A percentile compares a stretch with the other conserved stretches of the same genome.
phyloP scores from a whole-genome alignment of 1,140 invertebrate species.

The Pseudomyrmex cubaensis region DNA sequence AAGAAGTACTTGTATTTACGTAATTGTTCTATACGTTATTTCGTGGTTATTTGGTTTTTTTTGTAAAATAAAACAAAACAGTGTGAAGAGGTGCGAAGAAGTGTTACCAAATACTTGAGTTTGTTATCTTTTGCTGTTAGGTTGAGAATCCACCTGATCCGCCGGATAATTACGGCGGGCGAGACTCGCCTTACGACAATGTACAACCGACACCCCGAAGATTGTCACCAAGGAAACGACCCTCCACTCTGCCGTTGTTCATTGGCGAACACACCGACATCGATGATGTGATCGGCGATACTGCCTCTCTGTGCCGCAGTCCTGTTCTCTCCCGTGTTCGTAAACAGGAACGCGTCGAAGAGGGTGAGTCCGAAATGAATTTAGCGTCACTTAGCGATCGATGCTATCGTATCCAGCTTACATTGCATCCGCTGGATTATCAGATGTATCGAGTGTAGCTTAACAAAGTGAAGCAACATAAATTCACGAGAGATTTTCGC shows the following conservation, averaged over 20 bases:
- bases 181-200: conserved; percentile 90
- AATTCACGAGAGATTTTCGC: not conserved
- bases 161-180: conserved; percentile 78
- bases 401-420: conserved; percentile 35
- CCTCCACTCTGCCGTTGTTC: conserved; percentile 86
- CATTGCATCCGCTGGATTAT: conserved; percentile 53
- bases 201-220: conserved; percentile 82
- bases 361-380: conserved; percentile 74
- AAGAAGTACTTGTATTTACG: not conserved
- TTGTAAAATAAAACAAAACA: not conserved
- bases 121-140: conserved; percentile 58
- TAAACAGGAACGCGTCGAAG: conserved; percentile 68
- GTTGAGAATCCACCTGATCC: conserved; percentile 82
- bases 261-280: conserved; percentile 93
- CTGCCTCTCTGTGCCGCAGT: conserved; percentile 74
- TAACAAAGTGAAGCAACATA: not conserved
- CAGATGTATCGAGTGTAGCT: conserved; percentile 31
- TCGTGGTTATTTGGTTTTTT: not conserved
- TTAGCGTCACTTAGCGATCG: conserved; percentile 57
- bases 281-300: conserved; percentile 91
- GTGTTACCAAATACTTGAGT: not conserved
- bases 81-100: not conserved
- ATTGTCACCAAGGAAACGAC: conserved; percentile 76
- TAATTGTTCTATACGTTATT: not conserved
- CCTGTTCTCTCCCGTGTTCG: conserved; percentile 74